Conservation (phyloP, 2,797 vertebrate species). For the Macropodus opercularis region DNA sequence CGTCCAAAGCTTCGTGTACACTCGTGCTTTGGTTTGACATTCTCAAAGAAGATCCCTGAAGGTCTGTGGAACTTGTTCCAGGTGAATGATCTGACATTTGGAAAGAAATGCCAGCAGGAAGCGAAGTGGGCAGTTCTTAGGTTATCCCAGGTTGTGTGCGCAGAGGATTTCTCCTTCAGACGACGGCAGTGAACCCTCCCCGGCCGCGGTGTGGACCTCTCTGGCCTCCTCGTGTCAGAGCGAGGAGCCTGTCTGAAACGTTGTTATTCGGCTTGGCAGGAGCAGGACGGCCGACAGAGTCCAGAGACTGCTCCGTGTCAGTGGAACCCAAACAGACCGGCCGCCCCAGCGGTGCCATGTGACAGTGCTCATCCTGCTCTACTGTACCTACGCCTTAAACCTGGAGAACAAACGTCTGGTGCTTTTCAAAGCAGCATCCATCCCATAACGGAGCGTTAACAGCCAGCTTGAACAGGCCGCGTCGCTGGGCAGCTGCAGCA, state of each 20-base stretch:
- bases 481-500: conserved; percentile 38
- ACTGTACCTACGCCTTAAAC: too few species aligned
- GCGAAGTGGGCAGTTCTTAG: conserved; percentile 47
- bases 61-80: conserved; percentile 70
- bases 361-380: too few species aligned
- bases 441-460: not conserved
- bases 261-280: conserved; percentile 76
- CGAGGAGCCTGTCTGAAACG: conserved; percentile 57
- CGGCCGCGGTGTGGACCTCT: conserved; percentile 21
- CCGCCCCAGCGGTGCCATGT: not conserved
- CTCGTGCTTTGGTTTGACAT: conserved; percentile 71
- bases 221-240: conserved; percentile 59
- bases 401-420: too few species aligned
- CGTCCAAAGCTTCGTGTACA: conserved; percentile 52
- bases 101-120: conserved; percentile 69
- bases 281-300: conserved; percentile 71
- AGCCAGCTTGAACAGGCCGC: not conserved
- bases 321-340: conserved; percentile 73
- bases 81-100: conserved; percentile 81
- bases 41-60: conserved; percentile 69
- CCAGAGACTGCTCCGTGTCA: conserved; percentile 74
- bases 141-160: conserved; percentile 28
- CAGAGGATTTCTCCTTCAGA: conserved; percentile 37
- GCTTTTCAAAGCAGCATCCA: too few species aligned
- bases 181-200: conserved; percentile 19